A percentile compares a stretch with the other conserved stretches of the same genome.
These are phyloP conservation scores for Leptinotarsa haldemani DNA, from an alignment of 2,888 invertebrate genomes.

Conservation along the genomic window DNA sequence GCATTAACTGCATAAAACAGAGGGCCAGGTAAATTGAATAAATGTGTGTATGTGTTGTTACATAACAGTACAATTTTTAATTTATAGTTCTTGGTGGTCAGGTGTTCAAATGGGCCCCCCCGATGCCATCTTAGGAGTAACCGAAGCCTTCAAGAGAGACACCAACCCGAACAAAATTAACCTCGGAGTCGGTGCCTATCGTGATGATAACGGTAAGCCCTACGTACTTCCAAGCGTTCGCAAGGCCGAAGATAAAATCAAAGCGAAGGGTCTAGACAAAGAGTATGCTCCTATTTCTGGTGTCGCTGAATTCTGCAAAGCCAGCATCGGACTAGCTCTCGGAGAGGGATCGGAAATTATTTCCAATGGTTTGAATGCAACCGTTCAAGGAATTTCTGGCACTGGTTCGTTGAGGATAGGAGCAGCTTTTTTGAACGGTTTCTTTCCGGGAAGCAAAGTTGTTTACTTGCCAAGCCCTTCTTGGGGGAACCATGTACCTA, in stretches of 20 bases:
- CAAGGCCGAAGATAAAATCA: constrained; percentile 84
- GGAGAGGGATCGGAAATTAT: constrained; percentile 80
- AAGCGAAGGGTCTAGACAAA: constrained; percentile 80
- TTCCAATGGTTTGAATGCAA: constrained; percentile 76
- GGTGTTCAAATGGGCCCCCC: constrained; percentile 97
- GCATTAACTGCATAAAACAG: constrained; percentile 47
- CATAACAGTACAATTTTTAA: not conserved
- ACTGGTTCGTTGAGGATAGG: constrained; percentile 97
- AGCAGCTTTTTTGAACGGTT: constrained; percentile 85
- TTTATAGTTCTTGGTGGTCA: constrained; percentile 82
- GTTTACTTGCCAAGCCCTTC: constrained; percentile 92
- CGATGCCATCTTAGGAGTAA: constrained; percentile 96
- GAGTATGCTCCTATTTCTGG: constrained; percentile 97
- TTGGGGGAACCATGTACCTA: constrained; percentile 98
- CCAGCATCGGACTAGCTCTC: constrained; percentile 88
- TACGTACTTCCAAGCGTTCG: constrained; percentile 90
- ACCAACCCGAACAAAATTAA: constrained; percentile 94
- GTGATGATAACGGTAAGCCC: constrained; percentile 97
- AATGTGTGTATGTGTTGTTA: not conserved
- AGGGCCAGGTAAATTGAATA: constrained; percentile 50
- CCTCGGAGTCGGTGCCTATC: constrained; percentile 95
- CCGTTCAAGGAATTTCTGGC: constrained; percentile 93
- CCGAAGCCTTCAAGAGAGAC: constrained; percentile 95
- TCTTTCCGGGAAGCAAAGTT: constrained; percentile 83
- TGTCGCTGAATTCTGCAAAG: constrained; percentile 82